Base-by-base conservation (phyloP, 1,140 invertebrate genomes). In the Agrilus planipennis region DNA sequence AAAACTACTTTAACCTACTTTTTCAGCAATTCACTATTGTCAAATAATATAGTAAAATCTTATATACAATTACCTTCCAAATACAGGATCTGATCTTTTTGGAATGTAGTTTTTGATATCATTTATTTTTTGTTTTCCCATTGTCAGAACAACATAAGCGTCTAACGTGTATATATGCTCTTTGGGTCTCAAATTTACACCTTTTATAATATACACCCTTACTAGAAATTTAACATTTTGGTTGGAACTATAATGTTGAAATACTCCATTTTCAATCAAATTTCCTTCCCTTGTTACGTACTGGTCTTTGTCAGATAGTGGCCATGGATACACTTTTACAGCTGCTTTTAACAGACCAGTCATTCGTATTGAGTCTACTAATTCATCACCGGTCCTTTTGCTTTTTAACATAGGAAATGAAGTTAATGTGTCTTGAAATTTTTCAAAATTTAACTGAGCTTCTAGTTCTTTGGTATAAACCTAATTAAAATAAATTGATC, bases 61-160 rank as follows among this genome's bases (percentile, higher is more conserved):
- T n/a, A n/a, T n/a, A n/a, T n/a, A n/a, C n/a, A 64, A 67, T 64
- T 68, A 83, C 80, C 73, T 84, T 42, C 88, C 87, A 65, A 91
- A 91, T 9, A 85, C 65, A 0, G 89, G 88, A 69, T 89, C 88
- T n/a, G 81, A 60, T 45, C 84, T 76, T 58, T 85, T 84, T 9
- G 79, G 70, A 19, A 86, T 69, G 53, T 81, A 84, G 51, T 81
- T 76, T 30, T 81, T 79, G 43, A 75, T 74, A 64, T 89, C 84
- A 30, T 69, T 77, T 6, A 81, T 62, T 1, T 64, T 61, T 44
- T 76, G 79, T 23, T 73, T 71, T 3, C 81, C 84, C 25, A 87
- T 64, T 30, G 64, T 68, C 3, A 91, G 58, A 7, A 74, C 65
- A 0, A 89, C 60, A 58, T 87, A 92, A 1, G 84, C 80, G 68